Evolutionary conservation across 2,797 vertebrate genomes (phyloP).

Genomic region (Rallus crepitans): DNA sequence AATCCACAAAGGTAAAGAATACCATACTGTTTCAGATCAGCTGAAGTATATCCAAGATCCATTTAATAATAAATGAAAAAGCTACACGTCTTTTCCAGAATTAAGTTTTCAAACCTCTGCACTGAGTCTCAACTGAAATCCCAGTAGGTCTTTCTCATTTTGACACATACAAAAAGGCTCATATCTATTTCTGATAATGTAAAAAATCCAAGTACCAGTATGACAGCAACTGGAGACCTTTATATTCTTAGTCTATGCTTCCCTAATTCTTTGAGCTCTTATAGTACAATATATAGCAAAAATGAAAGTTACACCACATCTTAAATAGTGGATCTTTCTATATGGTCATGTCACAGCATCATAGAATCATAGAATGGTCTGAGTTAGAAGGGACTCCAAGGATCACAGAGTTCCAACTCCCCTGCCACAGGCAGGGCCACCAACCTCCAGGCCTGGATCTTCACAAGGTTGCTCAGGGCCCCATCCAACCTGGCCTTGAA

Average conservation of each 20-base stretch:
- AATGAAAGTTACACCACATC: background rate
- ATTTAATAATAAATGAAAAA: background rate
- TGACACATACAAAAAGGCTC: background rate
- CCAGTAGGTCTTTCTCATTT: background rate
- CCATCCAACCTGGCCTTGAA: too few species aligned
- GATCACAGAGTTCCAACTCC: too few species aligned
- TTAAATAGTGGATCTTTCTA: background rate
- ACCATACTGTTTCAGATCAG: background rate
- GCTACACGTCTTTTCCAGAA: background rate
- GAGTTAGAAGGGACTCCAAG: too few species aligned
- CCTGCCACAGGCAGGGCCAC: too few species aligned
- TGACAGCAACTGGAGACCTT: rapidly evolving
- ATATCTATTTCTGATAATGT: background rate
- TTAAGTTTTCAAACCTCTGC: background rate
- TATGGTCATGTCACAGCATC: background rate
- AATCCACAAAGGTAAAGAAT: background rate
- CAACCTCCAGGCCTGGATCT: too few species aligned
- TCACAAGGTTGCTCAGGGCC: too few species aligned
- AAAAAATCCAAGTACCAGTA: background rate
- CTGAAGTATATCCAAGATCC: background rate
- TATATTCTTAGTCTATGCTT: background rate
- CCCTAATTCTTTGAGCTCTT: background rate
- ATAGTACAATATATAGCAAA: background rate
- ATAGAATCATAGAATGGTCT: too few species aligned
- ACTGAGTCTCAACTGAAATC: background rate